phyloP scores from a whole-genome alignment of 2,888 invertebrate genomes.

The Aethes cnicana region DNA sequence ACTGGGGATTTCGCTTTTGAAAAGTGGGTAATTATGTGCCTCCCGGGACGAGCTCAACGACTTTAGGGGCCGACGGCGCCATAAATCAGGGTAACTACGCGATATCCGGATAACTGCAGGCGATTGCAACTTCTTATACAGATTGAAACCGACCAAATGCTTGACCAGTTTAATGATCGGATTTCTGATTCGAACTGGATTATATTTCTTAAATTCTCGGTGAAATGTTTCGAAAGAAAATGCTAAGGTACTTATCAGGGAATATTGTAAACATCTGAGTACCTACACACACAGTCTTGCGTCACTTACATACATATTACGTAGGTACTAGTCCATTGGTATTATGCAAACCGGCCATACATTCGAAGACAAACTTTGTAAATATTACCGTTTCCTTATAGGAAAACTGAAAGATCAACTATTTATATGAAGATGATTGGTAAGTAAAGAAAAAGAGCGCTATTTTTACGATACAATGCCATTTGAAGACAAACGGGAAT shows the following conservation, averaged over 20 bases:
- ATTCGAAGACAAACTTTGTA: slow-evolving; percentile 60
- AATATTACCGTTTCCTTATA: slow-evolving; percentile 45
- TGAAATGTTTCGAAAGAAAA: slow-evolving; percentile 6
- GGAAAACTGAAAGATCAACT: slow-evolving; percentile 7
- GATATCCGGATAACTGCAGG: slow-evolving; percentile 33
- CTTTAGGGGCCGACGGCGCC: slow-evolving; percentile 47
- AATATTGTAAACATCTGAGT: slow-evolving; percentile 61
- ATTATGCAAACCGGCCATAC: slow-evolving; percentile 62
- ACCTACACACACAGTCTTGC: slow-evolving; percentile 65
- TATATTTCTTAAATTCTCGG: not conserved
- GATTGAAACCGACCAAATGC: slow-evolving; percentile 17
- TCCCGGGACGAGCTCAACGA: slow-evolving; percentile 45
- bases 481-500: too few relatives aligned
- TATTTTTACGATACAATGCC: too few relatives aligned
- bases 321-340: slow-evolving; percentile 43
- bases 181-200: not conserved
- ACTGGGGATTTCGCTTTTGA: slow-evolving; percentile 40
- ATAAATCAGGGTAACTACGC: slow-evolving; percentile 68
- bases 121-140: slow-evolving; percentile 17
- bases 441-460: too few relatives aligned
- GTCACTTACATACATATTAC: slow-evolving; percentile 46
- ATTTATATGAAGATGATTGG: not conserved
- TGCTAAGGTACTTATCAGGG: slow-evolving; percentile 46
- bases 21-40: slow-evolving; percentile 57
- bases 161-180: not conserved